Evolutionary conservation across 2,888 invertebrate genomes (phyloP).

Genomic region (Pilophorus perplexus): DNA sequence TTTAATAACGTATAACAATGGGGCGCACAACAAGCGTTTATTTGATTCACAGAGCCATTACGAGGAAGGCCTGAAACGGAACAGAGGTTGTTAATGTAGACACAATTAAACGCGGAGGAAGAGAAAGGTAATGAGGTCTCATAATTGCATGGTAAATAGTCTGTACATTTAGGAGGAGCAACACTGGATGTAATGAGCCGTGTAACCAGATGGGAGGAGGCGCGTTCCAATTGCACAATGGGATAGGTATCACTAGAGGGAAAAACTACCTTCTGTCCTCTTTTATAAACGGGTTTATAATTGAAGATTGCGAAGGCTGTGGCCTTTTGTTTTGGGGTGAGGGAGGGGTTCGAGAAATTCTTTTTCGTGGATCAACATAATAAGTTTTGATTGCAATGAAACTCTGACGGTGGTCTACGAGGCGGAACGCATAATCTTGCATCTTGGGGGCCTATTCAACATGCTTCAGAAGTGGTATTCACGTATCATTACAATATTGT

Average conservation of each 20-base stretch:
- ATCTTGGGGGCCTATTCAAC: no score
- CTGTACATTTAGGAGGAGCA: constrained; percentile 5
- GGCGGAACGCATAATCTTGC: not conserved
- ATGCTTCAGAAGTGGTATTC: no score
- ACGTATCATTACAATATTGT: no score
- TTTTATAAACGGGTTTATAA: constrained; percentile 9
- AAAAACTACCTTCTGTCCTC: not conserved
- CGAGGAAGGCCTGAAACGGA: constrained; percentile 4
- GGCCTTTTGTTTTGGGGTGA: constrained; percentile 11
- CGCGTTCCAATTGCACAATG: constrained; percentile 23
- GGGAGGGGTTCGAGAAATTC: not conserved
- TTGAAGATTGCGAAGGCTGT: constrained; percentile 18
- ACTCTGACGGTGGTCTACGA: not conserved
- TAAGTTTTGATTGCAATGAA: not conserved
- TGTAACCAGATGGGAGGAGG: constrained; percentile 29
- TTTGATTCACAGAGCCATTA: constrained; percentile 23
- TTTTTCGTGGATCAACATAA: not conserved
- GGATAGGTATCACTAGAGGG: constrained; percentile 17
- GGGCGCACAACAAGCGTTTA: not conserved
- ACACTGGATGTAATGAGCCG: constrained; percentile 37
- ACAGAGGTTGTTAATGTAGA: constrained; percentile 9
- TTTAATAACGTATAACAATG: constrained; percentile 17
- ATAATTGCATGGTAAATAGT: constrained; percentile 39
- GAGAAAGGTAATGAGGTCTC: constrained; percentile 31
- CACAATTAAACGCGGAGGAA: constrained; percentile 22